phyloP scores from a whole-genome alignment of 2,113 vertebrate species.

The Actenoides lindsayi region DNA sequence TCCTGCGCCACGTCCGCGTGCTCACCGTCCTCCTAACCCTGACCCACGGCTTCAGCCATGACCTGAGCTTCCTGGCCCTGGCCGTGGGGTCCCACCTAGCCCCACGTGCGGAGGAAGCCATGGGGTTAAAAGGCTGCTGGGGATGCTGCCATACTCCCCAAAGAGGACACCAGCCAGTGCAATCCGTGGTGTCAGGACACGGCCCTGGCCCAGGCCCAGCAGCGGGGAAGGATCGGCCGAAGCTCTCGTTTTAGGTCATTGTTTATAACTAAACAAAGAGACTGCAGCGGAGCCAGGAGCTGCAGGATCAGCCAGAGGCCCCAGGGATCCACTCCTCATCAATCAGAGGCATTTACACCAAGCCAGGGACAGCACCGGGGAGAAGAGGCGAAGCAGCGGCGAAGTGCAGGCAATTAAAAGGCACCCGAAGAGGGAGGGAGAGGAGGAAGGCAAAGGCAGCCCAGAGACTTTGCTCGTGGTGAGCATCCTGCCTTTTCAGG shows the following conservation, averaged over 20 bases:
- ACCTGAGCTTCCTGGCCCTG: not conserved
- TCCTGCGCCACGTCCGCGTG: not conserved
- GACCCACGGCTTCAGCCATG: not conserved
- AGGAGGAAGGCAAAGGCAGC: not conserved
- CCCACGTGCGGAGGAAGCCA: not conserved
- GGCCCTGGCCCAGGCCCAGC: slow-evolving; percentile 25
- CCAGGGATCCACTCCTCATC: not conserved
- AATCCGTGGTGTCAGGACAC: not conserved
- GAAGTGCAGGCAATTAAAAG: not conserved
- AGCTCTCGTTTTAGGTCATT: slow-evolving; percentile 51
- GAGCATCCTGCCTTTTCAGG: not conserved
- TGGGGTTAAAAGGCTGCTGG: not conserved
- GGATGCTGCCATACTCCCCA: not conserved
- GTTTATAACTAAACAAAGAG: slow-evolving; percentile 55
- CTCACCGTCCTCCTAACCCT: not conserved
- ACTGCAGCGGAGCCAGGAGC: not conserved
- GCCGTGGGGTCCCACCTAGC: not conserved
- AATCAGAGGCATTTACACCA: not conserved
- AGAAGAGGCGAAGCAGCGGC: not conserved
- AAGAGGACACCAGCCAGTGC: not conserved
- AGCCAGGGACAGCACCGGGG: not conserved
- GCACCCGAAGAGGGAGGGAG: not conserved
- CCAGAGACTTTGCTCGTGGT: not conserved
- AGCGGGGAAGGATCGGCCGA: not conserved
- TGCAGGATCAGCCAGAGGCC: not conserved